These are phyloP conservation scores for Drosophila leonis DNA, from an alignment of 2,888 invertebrate genomes.

Conservation along the genomic window DNA sequence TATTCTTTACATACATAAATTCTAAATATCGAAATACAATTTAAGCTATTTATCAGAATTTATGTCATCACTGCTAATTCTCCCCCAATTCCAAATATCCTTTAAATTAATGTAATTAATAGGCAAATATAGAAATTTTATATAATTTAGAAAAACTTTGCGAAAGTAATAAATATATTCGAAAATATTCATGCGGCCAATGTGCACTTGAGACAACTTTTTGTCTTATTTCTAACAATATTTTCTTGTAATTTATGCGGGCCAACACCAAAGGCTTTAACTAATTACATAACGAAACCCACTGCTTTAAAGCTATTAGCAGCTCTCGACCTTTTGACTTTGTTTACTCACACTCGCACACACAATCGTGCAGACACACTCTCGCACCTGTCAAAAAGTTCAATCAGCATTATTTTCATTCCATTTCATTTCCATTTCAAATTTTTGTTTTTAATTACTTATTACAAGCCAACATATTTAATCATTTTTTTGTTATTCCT, in stretches of 20 bases:
- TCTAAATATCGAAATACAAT: not conserved
- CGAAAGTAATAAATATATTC: not conserved
- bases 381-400: conserved; percentile 21
- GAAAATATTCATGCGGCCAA: conserved; percentile 40
- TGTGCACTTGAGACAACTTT: conserved; percentile 43
- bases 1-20: not conserved
- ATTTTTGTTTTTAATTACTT: not conserved
- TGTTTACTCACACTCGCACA: conserved; percentile 9
- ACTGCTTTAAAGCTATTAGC: not conserved
- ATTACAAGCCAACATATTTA: conserved; percentile 16
- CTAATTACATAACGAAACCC: conserved; percentile 52
- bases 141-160: too few relatives aligned
- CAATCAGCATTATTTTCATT: too few relatives aligned
- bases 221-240: conserved; percentile 6
- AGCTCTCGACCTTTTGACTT: too few relatives aligned
- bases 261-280: conserved; percentile 35
- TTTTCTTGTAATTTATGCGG: conserved; percentile 48
- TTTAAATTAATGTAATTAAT: not conserved
- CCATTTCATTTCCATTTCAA: not conserved
- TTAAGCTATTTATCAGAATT: not conserved
- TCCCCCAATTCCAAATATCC: too few relatives aligned
- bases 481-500: conserved; percentile 34
- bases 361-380: not conserved
- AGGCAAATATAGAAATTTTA: too few relatives aligned
- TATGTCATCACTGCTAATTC: not conserved